Base-by-base conservation (phyloP, 2,797 vertebrate species). In the Potorous gilbertii region DNA sequence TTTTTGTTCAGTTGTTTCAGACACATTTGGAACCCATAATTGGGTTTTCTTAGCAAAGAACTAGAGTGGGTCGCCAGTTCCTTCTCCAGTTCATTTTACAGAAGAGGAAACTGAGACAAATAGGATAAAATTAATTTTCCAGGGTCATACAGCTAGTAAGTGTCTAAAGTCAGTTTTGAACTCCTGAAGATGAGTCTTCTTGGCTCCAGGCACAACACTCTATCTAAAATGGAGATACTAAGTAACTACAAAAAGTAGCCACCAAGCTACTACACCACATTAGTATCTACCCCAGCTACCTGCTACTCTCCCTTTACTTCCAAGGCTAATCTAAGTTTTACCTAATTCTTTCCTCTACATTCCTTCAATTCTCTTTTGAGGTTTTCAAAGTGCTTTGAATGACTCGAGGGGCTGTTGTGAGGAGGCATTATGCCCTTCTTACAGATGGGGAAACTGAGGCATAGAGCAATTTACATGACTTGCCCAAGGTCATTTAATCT, bases 11-110 rank as follows among this genome's bases (percentile, higher is more conserved):
- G 16, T 74, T 8, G 6, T 18, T 21, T 40, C n/a, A 21, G 16
- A 21, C 16, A 21, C 18, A 0, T 21, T 21, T 5, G 0, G n/a
- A 40, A 6, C 66, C n/a, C 16, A 21, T 40, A 21, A 21, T 8
- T n/a, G 16, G n/a, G n/a, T 40, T 40, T 74, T 74, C n/a, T 21
- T 74, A 18, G n/a, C 16, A 74, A 40, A 40, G n/a, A 74, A 18
- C 18, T 74, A 6, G 16, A 74, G n/a, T 74, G 6, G 6, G 21
- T 40, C 8, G 5, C 16, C 66, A 74, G 40, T 74, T 74, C n/a
- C n/a, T n/a, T 74, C n/a, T 40, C n/a, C 34, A 74, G 34, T 5
- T 66, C 12, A 34, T 34, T 66, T 66, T 74, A 74, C 10, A 74
- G 16, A 40, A 40, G 18, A 74, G 16, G n/a, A 40, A 74, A 74